Evolutionary conservation across 64 coral and sea anemone genomes (phyloP).

Genomic region (Porites lutea): DNA sequence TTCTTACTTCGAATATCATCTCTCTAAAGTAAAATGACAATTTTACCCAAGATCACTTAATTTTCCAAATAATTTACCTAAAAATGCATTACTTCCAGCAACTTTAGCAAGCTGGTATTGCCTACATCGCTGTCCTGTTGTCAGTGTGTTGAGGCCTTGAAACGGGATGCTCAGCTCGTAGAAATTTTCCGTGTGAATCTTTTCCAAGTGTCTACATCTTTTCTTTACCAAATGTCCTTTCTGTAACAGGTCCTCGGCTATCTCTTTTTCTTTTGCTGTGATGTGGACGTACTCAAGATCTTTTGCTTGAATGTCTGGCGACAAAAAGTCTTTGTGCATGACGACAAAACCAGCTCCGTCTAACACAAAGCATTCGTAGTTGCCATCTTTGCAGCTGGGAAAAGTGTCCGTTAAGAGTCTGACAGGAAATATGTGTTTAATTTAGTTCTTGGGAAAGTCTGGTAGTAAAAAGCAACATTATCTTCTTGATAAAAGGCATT

Average conservation of each 20-base stretch:
- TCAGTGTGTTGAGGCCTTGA: not conserved
- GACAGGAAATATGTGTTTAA: not conserved
- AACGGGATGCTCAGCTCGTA: constrained; percentile 9
- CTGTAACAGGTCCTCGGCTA: constrained; percentile 23
- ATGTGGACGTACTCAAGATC: constrained; percentile 40
- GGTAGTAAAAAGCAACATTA: no score
- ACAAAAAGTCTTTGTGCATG: constrained; percentile 39
- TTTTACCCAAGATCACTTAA: no score
- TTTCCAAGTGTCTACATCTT: constrained; percentile 4
- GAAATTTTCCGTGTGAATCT: not conserved
- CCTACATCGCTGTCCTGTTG: not conserved
- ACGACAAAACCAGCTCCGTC: constrained; percentile 14
- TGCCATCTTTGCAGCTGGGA: not conserved
- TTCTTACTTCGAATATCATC: no score
- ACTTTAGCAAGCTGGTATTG: not conserved
- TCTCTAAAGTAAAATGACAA: no score
- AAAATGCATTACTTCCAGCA: not conserved
- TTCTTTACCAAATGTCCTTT: constrained; percentile 22
- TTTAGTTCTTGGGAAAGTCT: not conserved
- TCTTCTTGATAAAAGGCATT: no score
- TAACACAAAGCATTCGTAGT: constrained; percentile 26
- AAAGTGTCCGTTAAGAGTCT: constrained; percentile 31
- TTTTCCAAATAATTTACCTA: not conserved
- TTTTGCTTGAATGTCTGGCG: not conserved
- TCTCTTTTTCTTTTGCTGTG: constrained; percentile 9